phyloP scores from a whole-genome alignment of 2,888 invertebrate species.

The Trissoscelio sp. region DNA sequence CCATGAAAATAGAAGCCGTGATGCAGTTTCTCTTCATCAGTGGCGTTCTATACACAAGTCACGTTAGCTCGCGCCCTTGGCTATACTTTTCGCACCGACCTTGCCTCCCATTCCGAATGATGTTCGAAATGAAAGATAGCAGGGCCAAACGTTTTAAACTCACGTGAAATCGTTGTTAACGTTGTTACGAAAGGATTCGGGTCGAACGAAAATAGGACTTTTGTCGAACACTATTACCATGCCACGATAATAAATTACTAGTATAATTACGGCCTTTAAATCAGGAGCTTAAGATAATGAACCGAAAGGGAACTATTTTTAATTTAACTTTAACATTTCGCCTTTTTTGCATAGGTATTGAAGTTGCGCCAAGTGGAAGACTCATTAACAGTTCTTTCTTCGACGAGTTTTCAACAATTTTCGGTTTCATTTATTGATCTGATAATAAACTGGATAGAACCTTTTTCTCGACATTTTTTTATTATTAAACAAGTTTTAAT shows the following conservation, averaged over 20 bases:
- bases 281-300: constrained; percentile 24
- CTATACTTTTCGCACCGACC: constrained; percentile 61
- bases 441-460: no score
- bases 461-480: no score
- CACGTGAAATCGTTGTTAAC: constrained; percentile 38
- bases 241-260: constrained; percentile 38
- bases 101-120: constrained; percentile 60
- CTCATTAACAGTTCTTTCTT: no score
- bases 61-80: constrained; percentile 62
- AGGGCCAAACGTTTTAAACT: constrained; percentile 22
- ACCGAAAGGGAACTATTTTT: constrained; percentile 12
- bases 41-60: constrained; percentile 40
- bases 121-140: constrained; percentile 50
- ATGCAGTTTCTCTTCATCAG: constrained; percentile 30
- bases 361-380: no score
- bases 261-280: constrained; percentile 22
- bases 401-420: no score
- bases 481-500: no score
- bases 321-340: constrained; percentile 19
- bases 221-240: neutral
- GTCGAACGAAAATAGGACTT: constrained; percentile 33
- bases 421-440: no score
- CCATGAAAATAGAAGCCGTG: constrained; percentile 25
- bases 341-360: neutral
- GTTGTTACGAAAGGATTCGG: constrained; percentile 13